phyloP scores from a whole-genome alignment of 1,140 invertebrate genomes.

The Diachasmimorpha longicaudata region DNA sequence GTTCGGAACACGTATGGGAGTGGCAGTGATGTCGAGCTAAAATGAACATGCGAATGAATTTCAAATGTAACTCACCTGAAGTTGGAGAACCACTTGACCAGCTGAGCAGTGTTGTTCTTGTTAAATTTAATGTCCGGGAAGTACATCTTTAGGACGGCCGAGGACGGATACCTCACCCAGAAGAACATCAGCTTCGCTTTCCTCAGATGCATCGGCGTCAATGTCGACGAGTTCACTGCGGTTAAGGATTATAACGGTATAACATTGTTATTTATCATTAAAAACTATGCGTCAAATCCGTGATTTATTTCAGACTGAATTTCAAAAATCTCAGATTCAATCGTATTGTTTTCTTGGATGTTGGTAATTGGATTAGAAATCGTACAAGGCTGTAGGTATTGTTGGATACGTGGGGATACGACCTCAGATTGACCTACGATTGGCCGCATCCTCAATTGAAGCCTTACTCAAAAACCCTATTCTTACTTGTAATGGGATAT shows the following conservation, averaged over 20 bases:
- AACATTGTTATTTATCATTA: not conserved
- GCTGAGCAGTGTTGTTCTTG: constrained; percentile 99
- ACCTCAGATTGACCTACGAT: constrained; percentile 55
- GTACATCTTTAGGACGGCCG: constrained; percentile 98
- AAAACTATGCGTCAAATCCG: no score
- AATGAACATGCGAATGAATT: not conserved
- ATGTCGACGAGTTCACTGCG: constrained; percentile 86
- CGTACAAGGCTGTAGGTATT: constrained; percentile 57
- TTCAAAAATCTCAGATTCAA: constrained; percentile 47
- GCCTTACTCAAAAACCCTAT: constrained; percentile 51
- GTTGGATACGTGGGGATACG: constrained; percentile 47
- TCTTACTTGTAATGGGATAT: constrained; percentile 64
- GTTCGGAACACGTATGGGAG: not conserved
- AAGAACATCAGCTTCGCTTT: constrained; percentile 99
- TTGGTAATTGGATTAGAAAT: constrained; percentile 62
- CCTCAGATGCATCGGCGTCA: constrained; percentile 99
- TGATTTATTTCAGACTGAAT: not conserved
- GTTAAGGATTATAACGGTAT: constrained; percentile 70
- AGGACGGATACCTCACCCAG: constrained; percentile 98
- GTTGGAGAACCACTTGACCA: constrained; percentile 99
- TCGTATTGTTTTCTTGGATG: constrained; percentile 51
- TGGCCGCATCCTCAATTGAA: constrained; percentile 60
- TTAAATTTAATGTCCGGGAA: constrained; percentile 99
- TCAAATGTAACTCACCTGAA: constrained; percentile 85
- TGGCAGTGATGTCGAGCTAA: not conserved